Evolutionary conservation across 2,797 vertebrate species (phyloP), one percentile per base, ranked within the genome.

Genomic region (Diplodus puntazzo): DNA sequence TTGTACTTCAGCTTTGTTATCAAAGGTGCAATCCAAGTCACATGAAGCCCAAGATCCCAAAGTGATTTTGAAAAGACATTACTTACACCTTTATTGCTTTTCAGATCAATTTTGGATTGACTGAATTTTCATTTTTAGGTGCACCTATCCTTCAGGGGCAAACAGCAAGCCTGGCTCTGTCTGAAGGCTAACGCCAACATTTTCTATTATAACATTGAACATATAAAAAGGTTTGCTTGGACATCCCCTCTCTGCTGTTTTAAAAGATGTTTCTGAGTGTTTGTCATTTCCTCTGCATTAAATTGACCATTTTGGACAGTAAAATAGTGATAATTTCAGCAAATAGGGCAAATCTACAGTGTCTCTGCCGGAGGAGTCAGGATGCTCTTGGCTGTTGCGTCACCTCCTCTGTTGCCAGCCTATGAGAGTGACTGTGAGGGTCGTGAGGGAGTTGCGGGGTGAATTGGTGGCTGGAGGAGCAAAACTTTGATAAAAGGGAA

Each of bases 201-300:
- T 34, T 34, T 34, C 5, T 34, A 34, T 34, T 34, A 34, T 34
- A 45, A 45, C 14, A 45, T 5, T 14, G 12, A 14, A 45, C 16
- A 45, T 14, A 16, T 45, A 14, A 45, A 13, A 14, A 10, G 1
- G 12, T 55, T 54, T 20, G 42, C 20, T 42, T 1, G 9, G 11
- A 39, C 42, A 30, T 82, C 55, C 72, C 77, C 49, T 42, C 11
- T 30, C 23, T 34, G 60, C n/a, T 75, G 42, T n/a, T 75, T 52
- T 14, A 27, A 12, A 71, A 64, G 27, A 55, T 9, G 21, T 71
- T 61, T 76, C 27, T 21, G 7, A 30, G 5, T 70, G 48, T 46
- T 54, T 63, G 23, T 69, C 54, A 72, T 84, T 85, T 84, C 75
- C 77, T 64, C 58, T 39, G 45, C 66, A 70, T 73, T 18, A 54